Evolutionary conservation across 2,113 vertebrate genomes (phyloP), one percentile per base, ranked within the genome.

Genomic region (Neogale vison): DNA sequence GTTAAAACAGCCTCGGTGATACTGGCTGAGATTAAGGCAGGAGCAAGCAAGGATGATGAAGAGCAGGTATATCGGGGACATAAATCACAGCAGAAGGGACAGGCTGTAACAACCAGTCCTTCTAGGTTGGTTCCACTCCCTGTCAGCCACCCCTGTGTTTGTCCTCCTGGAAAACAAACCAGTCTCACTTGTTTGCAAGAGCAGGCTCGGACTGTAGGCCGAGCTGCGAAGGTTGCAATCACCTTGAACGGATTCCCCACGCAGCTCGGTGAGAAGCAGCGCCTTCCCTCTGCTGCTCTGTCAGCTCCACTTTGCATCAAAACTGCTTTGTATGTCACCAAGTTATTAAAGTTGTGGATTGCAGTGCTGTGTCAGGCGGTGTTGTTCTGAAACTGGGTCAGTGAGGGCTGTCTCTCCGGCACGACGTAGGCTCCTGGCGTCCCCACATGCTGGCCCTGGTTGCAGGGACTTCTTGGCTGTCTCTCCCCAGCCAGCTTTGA

Each of bases 221-320:
- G 34, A 90, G 31, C 72, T 77, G 82, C 76, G 94, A 98, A 99
- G 98, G 98, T 99, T 97, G 98, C 96, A 98, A 69, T 98, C 98
- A 98, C 99, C 99, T 99, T 99, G 98, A 96, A 88, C 90, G 92
- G 98, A 96, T 98, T 98, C 98, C 97, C 98, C 92, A 96, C 52
- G 20, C 97, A 94, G 98, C 98, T 97, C 90, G 47, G 97, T 13
- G 21, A 93, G 96, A 94, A 21, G 1, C 91, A 92, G 94, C 97
- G 88, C 87, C 87, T 98, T 98, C 81, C 96, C 98, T 98, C 94
- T 6, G 88, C 95, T 98, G 87, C 97, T 98, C 98, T 99, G 99
- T 98, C 99, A 99, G 98, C 98, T 99, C 90, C 93, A 96, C 97
- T 99, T 98, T 98, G 97, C 98, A 98, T 99, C 98, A 99, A 98